A percentile compares a stretch with the other conserved stretches of the same genome.
Conservation (phyloP, 2,888 invertebrate species). For the Argyresthia albistria region DNA sequence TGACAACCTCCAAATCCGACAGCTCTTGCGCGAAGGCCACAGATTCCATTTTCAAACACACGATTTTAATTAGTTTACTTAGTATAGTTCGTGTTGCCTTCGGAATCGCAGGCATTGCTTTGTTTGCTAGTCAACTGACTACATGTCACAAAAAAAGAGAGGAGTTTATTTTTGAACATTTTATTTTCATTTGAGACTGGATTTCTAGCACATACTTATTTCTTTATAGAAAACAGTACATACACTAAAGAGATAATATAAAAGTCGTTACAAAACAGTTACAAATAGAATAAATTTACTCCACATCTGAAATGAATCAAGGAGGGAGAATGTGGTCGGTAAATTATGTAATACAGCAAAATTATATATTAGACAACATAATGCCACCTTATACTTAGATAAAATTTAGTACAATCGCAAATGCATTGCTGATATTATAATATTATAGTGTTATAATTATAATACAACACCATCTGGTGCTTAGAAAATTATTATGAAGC, state of each 20-base stretch:
- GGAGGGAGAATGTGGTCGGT: background rate
- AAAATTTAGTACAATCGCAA: background rate
- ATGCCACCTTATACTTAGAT: background rate
- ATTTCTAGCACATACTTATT: constrained; percentile 56
- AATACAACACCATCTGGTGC: too few species aligned
- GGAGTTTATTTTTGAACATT: constrained; percentile 19
- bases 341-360: background rate
- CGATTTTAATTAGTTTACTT: too few species aligned
- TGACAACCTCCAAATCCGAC: too few species aligned
- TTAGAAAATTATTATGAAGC: background rate
- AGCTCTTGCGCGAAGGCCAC: too few species aligned
- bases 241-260: constrained; percentile 49
- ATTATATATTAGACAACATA: background rate
- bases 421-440: background rate
- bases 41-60: too few species aligned
- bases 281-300: constrained; percentile 20
- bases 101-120: too few species aligned
- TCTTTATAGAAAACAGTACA: constrained; percentile 54
- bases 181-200: constrained; percentile 46
- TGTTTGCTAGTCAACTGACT: too few species aligned
- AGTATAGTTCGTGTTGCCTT: too few species aligned
- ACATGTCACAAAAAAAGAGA: too few species aligned
- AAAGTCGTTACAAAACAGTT: constrained; percentile 53
- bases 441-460: background rate
- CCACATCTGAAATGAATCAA: background rate